Conservation (phyloP, 2,888 invertebrate species). For the Eupithecia vulgata region DNA sequence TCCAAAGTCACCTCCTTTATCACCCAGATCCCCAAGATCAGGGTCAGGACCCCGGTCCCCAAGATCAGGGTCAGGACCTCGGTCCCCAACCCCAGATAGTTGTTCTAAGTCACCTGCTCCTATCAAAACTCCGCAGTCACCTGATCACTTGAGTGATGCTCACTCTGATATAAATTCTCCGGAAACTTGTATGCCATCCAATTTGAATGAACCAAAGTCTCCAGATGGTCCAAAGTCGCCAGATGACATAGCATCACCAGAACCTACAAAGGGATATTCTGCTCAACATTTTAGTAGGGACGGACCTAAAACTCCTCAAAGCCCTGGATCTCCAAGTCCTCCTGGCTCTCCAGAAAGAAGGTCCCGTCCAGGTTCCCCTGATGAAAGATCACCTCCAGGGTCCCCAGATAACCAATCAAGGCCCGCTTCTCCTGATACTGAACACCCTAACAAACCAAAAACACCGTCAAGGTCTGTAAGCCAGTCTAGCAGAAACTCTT, state of each 20-base stretch:
- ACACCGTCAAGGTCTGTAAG: slow-evolving; percentile 63
- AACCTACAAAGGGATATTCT: slow-evolving; percentile 60
- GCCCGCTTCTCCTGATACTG: slow-evolving; percentile 69
- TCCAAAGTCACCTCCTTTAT: slow-evolving; percentile 65
- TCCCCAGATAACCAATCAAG: slow-evolving; percentile 67
- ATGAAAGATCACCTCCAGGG: slow-evolving; percentile 60
- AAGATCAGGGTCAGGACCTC: slow-evolving; percentile 53
- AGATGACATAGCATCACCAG: slow-evolving; percentile 67
- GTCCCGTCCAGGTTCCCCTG: slow-evolving; percentile 69
- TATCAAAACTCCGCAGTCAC: slow-evolving; percentile 60
- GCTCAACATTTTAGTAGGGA: slow-evolving; percentile 62
- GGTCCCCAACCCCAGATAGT: slow-evolving; percentile 67
- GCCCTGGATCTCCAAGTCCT: slow-evolving; percentile 65
- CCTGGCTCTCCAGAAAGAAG: slow-evolving; percentile 48
- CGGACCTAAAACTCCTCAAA: slow-evolving; percentile 73
- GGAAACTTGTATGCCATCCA: slow-evolving; percentile 72
- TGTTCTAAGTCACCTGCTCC: slow-evolving; percentile 63
- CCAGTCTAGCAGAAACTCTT: slow-evolving; percentile 67
- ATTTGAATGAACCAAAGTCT: slow-evolving; percentile 72
- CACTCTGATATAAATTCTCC: slow-evolving; percentile 80
- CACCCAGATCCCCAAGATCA: slow-evolving; percentile 52
- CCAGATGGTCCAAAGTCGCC: slow-evolving; percentile 79
- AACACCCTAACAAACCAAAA: slow-evolving; percentile 55
- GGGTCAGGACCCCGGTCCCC: slow-evolving; percentile 58
- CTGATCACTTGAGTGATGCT: slow-evolving; percentile 73